Evolutionary conservation across 2,113 vertebrate genomes (phyloP).

Genomic region (Rhombomys opimus): DNA sequence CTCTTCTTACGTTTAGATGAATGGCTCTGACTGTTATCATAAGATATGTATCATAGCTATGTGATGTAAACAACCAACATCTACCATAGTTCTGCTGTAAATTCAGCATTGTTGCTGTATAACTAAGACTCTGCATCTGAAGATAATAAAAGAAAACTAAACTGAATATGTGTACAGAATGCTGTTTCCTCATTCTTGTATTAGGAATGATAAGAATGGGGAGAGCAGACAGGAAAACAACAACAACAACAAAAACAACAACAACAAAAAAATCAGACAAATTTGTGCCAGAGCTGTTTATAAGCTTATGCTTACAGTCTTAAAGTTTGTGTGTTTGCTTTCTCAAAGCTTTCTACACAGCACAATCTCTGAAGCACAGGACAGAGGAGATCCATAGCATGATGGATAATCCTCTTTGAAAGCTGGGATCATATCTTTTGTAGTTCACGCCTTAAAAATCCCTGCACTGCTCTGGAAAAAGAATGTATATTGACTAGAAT

Average conservation of each 20-base stretch:
- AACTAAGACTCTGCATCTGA: slow-evolving; percentile 45
- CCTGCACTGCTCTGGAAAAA: background rate
- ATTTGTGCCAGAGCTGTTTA: slow-evolving; percentile 27
- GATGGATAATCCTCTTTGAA: slow-evolving; percentile 36
- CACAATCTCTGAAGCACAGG: background rate
- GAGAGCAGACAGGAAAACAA: background rate
- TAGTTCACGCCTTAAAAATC: background rate
- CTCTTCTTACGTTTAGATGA: slow-evolving; percentile 44
- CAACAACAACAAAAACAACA: too few species aligned
- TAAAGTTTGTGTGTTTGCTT: background rate
- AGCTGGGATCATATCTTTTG: background rate
- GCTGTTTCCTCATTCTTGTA: slow-evolving; percentile 54
- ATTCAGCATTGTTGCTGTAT: slow-evolving; percentile 49
- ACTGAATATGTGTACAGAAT: slow-evolving; percentile 70
- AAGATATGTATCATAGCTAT: slow-evolving; percentile 47
- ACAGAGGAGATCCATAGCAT: background rate
- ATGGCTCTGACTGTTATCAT: slow-evolving; percentile 67
- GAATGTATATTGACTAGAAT: background rate
- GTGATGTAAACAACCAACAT: slow-evolving; percentile 38
- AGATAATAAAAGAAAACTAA: slow-evolving; percentile 58
- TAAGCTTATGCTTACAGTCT: slow-evolving; percentile 10
- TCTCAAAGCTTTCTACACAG: slow-evolving; percentile 6
- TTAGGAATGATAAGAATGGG: slow-evolving; percentile 37
- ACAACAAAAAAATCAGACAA: background rate
- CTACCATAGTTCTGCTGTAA: slow-evolving; percentile 44